Base-by-base conservation (phyloP, 2,113 vertebrate genomes). In the Odocoileus hemionus region DNA sequence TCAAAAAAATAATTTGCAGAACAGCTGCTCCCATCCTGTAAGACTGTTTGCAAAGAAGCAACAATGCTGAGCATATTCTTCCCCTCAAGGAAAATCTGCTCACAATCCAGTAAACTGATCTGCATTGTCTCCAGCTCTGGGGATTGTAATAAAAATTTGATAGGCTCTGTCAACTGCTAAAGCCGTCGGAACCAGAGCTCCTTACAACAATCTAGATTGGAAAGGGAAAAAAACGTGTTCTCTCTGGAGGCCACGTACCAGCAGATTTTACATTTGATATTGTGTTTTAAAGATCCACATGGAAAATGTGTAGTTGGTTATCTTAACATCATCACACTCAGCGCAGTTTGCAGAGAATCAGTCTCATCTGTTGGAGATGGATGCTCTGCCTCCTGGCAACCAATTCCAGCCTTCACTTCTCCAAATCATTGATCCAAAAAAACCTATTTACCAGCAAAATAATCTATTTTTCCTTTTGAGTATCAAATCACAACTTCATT, bases 71-170 rank as follows among this genome's bases (percentile, higher is more conserved):
- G 55, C 64, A 52, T 90, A 79, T 91, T 94, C 78, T 85, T 97
- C 55, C 97, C 94, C 91, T 57, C 26, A 95, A 96, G 97, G 94
- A 94, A 94, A 96, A 91, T 87, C 94, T 80, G 78, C 86, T 93
- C 70, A 36, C 36, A 39, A 19, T 80, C 94, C 78, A 89, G 93
- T 52, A 95, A 83, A 79, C 60, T 43, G 80, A 85, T 97, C 70
- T 86, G 97, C 89, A 76, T 74, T 92, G 83, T 93, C 94, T 86
- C 57, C 45, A 91, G 60, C 93, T 96, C 91, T 94, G 67, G 76
- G 52, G 86, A 96, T 84, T 98, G 94, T 97, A 88, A 89, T 94
- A 91, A 96, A 97, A 96, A 74, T 91, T 91, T 94, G 88, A 96
- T 93, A 95, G 91, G 30, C 57, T 97, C 94, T 94, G 94, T 97